These are phyloP conservation scores for Troides helena DNA, from an alignment of 2,888 invertebrate species.

Conservation along the genomic window DNA sequence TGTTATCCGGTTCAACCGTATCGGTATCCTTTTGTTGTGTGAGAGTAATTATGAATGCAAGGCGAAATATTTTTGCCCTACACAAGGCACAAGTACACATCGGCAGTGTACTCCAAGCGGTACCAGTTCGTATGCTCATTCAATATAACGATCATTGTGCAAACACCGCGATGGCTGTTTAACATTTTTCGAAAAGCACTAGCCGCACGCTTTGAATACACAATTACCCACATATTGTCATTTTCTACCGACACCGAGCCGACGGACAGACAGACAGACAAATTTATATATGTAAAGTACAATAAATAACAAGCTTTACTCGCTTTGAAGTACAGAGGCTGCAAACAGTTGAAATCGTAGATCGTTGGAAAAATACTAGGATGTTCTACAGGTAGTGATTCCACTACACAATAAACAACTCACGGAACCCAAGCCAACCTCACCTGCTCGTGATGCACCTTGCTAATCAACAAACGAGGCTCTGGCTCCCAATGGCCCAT, in stretches of 20 bases:
- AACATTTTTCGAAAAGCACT: conserved; percentile 27
- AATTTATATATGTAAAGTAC: conserved; percentile 6
- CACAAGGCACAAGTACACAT: conserved; percentile 26
- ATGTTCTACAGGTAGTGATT: too few relatives aligned
- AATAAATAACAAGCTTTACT: too few relatives aligned
- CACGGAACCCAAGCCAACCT: too few relatives aligned
- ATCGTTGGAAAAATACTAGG: too few relatives aligned
- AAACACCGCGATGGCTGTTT: conserved; percentile 15
- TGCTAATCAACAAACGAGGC: too few relatives aligned
- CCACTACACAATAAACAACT: too few relatives aligned
- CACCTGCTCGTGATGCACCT: too few relatives aligned
- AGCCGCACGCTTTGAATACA: conserved; percentile 41
- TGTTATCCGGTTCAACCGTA: conserved; percentile 15
- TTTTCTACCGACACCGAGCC: conserved; percentile 23
- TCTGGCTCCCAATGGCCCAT: too few relatives aligned
- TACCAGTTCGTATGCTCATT: conserved; percentile 9
- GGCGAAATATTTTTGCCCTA: conserved; percentile 43
- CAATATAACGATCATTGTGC: conserved; percentile 9
- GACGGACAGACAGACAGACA: conserved; percentile 15
- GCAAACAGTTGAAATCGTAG: too few relatives aligned
- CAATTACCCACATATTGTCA: conserved; percentile 45
- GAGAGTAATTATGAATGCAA: conserved; percentile 45
- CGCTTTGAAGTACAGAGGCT: too few relatives aligned
- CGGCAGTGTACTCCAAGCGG: not conserved
- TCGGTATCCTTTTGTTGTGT: not conserved